A percentile compares a stretch with the other conserved stretches of the same genome.
phyloP scores from a whole-genome alignment of 2,888 invertebrate genomes.

The Dryadula phaetusa region DNA sequence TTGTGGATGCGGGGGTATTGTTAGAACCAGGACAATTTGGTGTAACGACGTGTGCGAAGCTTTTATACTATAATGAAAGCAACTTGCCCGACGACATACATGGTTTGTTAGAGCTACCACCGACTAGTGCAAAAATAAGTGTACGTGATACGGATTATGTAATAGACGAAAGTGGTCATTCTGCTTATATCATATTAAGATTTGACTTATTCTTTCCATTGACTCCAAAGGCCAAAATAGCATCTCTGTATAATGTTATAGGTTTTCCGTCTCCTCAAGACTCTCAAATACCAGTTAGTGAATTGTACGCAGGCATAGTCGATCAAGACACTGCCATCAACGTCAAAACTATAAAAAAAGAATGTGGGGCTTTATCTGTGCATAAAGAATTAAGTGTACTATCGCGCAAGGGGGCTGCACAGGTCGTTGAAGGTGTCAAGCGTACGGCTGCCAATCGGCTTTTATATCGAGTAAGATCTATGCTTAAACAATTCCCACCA shows the following conservation, averaged over 20 bases:
- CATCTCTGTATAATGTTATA: slow-evolving; percentile 60
- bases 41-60: slow-evolving; percentile 61
- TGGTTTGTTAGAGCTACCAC: slow-evolving; percentile 67
- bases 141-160: slow-evolving; percentile 59
- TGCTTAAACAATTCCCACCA: slow-evolving; percentile 71
- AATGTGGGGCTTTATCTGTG: slow-evolving; percentile 72
- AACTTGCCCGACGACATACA: slow-evolving; percentile 57
- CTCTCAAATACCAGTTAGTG: slow-evolving; percentile 52
- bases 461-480: slow-evolving; percentile 65
- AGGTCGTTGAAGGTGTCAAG: slow-evolving; percentile 74
- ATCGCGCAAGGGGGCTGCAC: slow-evolving; percentile 62
- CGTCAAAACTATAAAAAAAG: slow-evolving; percentile 64
- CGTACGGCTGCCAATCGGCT: slow-evolving; percentile 74
- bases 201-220: slow-evolving; percentile 69
- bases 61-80: slow-evolving; percentile 61
- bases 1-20: slow-evolving; percentile 65
- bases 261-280: slow-evolving; percentile 59
- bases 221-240: slow-evolving; percentile 60
- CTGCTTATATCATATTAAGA: slow-evolving; percentile 62
- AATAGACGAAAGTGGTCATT: slow-evolving; percentile 64
- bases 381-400: slow-evolving; percentile 71
- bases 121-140: slow-evolving; percentile 65
- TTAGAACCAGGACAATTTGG: slow-evolving; percentile 66
- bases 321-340: slow-evolving; percentile 63
- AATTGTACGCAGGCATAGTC: slow-evolving; percentile 54